Evolutionary conservation across 2,888 invertebrate species (phyloP).

Genomic region (Aspidiotus destructor): DNA sequence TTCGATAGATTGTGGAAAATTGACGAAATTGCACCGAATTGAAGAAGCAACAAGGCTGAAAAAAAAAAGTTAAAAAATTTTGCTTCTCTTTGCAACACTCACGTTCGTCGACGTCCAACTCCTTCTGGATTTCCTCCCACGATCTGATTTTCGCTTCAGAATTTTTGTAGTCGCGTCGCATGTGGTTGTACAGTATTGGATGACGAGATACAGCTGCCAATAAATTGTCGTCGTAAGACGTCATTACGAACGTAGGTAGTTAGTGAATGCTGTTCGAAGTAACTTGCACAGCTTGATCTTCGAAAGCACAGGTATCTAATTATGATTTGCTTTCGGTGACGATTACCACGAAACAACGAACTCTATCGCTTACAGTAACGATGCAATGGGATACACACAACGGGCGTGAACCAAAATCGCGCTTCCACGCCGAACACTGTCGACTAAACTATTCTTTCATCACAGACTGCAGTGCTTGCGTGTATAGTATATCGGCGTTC

Average conservation of each 20-base stretch:
- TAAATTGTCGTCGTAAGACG: slow-evolving; percentile 16
- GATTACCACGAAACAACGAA: too few species aligned
- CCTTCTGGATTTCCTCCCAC: slow-evolving; percentile 16
- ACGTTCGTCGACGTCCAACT: slow-evolving; percentile 17
- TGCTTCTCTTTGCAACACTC: too few species aligned
- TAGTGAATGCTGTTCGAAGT: too few species aligned
- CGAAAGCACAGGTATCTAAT: background rate
- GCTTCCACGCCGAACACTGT: slow-evolving; percentile 10
- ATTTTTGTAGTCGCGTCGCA: slow-evolving; percentile 25
- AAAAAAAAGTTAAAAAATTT: too few species aligned
- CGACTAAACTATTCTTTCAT: background rate
- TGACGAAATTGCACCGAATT: too few species aligned
- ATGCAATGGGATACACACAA: too few species aligned
- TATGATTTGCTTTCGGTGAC: background rate
- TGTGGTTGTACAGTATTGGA: slow-evolving; percentile 20
- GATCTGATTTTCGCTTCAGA: slow-evolving; percentile 15
- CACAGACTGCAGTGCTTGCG: too few species aligned
- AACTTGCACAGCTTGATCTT: background rate
- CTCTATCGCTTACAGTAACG: too few species aligned
- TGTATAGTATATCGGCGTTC: too few species aligned
- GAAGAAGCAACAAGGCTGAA: too few species aligned
- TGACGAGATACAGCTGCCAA: slow-evolving; percentile 16
- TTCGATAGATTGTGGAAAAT: too few species aligned
- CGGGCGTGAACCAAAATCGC: slow-evolving; percentile 17
- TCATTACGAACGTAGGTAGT: too few species aligned